Evolutionary conservation across 2,888 invertebrate genomes (phyloP).

Genomic region (Zygaena filipendulae): DNA sequence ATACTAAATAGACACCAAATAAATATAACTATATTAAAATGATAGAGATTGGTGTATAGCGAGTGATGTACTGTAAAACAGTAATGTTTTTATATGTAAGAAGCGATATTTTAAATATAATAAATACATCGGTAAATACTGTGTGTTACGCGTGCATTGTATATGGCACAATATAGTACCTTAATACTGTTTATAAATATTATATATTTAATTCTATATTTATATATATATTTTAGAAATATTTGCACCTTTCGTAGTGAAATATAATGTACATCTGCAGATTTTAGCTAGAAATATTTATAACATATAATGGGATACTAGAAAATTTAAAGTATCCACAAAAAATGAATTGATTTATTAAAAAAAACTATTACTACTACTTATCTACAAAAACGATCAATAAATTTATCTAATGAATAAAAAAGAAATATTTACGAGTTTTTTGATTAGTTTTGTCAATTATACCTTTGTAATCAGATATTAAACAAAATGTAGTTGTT

Average conservation of each 20-base stretch:
- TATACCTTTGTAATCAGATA: slow-evolving; percentile 57
- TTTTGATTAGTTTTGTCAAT: slow-evolving; percentile 66
- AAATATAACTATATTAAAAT: no score
- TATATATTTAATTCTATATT: no score
- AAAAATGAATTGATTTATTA: neutral
- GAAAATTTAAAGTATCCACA: slow-evolving; percentile 19
- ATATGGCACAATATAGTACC: slow-evolving; percentile 54
- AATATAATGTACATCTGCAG: slow-evolving; percentile 62
- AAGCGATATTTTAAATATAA: slow-evolving; percentile 8
- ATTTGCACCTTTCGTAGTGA: slow-evolving; percentile 66
- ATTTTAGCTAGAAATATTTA: slow-evolving; percentile 52
- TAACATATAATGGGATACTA: slow-evolving; percentile 32
- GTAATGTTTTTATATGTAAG: slow-evolving; percentile 60
- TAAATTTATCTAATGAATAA: slow-evolving; percentile 2
- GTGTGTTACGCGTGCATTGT: slow-evolving; percentile 62
- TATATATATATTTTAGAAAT: slow-evolving; percentile 67
- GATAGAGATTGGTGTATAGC: slow-evolving; percentile 59
- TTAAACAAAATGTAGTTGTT: slow-evolving; percentile 44
- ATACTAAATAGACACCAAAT: neutral
- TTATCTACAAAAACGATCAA: no score
- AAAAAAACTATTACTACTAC: no score
- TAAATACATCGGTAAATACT: slow-evolving; percentile 27
- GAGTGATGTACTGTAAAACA: slow-evolving; percentile 57
- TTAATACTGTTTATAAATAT: slow-evolving; percentile 56
- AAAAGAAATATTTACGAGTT: slow-evolving; percentile 28